Evolutionary conservation across 2,113 vertebrate genomes (phyloP), one percentile per base, ranked within the genome.

Genomic region (Gyps fulvus): DNA sequence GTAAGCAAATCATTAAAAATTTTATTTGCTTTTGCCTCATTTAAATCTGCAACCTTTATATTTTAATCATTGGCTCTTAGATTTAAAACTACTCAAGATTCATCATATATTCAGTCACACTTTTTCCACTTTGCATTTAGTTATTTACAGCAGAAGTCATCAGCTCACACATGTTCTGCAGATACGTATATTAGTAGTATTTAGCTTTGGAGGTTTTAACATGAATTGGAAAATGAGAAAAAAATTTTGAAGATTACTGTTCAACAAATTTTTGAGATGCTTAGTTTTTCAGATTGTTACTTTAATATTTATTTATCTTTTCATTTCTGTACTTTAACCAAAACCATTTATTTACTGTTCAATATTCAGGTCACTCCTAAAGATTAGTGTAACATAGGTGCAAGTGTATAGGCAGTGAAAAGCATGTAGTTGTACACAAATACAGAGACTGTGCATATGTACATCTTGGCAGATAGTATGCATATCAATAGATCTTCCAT

Each of bases 391-490:
- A 38, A 54, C 7, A 3, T 7, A 52, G 23, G 19, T 47, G 32
- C 15, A 70, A 54, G 15, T 1, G 13, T 13, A 36, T 5, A 43
- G 14, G 43, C 49, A 40, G 40, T 43, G 67, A 38, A 54, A 82
- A 82, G 25, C 3, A 4, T 19, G n/a, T 42, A 67, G 55, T 13
- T 26, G 14, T 23, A 38, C 26, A 38, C 8, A 7, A 16, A 8
- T 6, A 17, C 1, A 34, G 16, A 49, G 9, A 8, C 2, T 5
- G 17, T 54, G 40, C 8, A 4, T 13, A 9, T 7, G 38, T 47
- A 47, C 29, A 22, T 20, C 52, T 65, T 52, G n/a, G 52, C 69
- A 83, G 10, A 6, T 7, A 16, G 63, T 55, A n/a, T 49, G 29
- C 18, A 8, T 11, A 21, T 20, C 36, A 55, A 6, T 52, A 49